Evolutionary conservation across 2,113 vertebrate species (phyloP), one percentile per base, ranked within the genome.

Genomic region (Sigmodon hispidus): DNA sequence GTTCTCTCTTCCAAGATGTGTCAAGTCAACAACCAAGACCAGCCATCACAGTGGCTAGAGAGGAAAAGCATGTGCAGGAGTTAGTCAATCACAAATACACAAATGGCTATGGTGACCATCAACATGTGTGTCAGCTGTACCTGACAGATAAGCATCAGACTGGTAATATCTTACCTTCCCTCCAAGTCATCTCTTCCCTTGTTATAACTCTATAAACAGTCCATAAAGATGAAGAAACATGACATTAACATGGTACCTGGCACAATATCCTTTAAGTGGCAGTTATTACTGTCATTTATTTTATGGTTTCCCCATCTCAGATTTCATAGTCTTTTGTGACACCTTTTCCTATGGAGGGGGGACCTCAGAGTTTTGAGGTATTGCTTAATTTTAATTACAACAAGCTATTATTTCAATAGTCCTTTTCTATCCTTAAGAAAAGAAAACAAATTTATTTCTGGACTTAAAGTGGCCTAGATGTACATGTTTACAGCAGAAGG

Each of bases 311-410:
- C 52, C 57, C 63, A 10, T 48, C 40, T 9, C 26, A 89, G 29
- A 91, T 3, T 15, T 61, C 9, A 9, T 12, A 87, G 72, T n/a
- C 36, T 61, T 79, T 45, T 17, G 31, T 31, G 65, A 93, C 4
- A 48, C 6, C 2, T 76, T 79, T 86, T 84, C 26, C 63, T 19
- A 4, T 19, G 11, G 43, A 52, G 80, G 26, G 24, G 16, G 86
- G 36, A 2, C 65, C 31, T 70, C 83, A 36, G 7, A 31, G 50
- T 73, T n/a, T n/a, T n/a, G n/a, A 94, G 17, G 26, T 69, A 40
- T 65, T 63, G 48, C 45, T 92, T 93, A 26, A 76, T 89, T 92
- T 93, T 94, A 65, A n/a, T 69, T 52, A 36, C 48, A n/a, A 26
- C 81, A 85, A 89, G 69, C 29, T 63, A 88, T 48, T 2, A 48